Base-by-base conservation (phyloP, 2,113 vertebrate species). In the Hemibagrus wyckioides region DNA sequence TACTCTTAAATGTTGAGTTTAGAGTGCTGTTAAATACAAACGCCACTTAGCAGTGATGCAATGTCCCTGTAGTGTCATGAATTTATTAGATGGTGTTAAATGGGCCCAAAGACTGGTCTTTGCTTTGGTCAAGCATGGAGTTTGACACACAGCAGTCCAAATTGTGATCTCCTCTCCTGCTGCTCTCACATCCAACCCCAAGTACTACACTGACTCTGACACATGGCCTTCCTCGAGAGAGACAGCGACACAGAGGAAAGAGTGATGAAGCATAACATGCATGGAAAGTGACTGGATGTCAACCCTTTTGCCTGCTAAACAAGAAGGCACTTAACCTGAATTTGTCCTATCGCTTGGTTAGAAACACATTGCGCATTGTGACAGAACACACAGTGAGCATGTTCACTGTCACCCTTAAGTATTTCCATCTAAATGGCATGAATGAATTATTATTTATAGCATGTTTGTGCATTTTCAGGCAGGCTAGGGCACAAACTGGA, bases 271-370 rank as follows among this genome's bases (percentile, higher is more conserved):
- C n/a, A 44, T 57, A 82, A 83, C 77, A 85, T 25, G 10, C 83
- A 71, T 84, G 63, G 80, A 87, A 79, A 87, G 15, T 79, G 79
- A 87, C 79, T 39, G 57, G 39, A 52, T 79, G 83, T 82, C 61
- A 83, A 39, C 17, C 50, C 44, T 67, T n/a, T 84, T 65, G 73
- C 48, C 19, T 69, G 76, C 85, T 86, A 90, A 56, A 88, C 87
- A 92, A 61, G 57, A 87, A 89, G 89, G 88, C 92, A 93, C 92
- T 92, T 93, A 90, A 92, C 90, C 91, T 89, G 87, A 77, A 71
- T 83, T 71, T 50, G n/a, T 36, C 44, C 36, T 7, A 50, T 57
- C 1, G 67, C 71, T 59, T 41, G 19, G 5, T 85, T 75, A 75
- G 52, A 75, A 59, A n/a, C 83, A 73, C 54, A 39, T 52, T 67